Percentiles rank a stretch among this genome's conserved stretches.
phyloP scores from a whole-genome alignment of 2,888 invertebrate genomes.

The Dorcus hopei region DNA sequence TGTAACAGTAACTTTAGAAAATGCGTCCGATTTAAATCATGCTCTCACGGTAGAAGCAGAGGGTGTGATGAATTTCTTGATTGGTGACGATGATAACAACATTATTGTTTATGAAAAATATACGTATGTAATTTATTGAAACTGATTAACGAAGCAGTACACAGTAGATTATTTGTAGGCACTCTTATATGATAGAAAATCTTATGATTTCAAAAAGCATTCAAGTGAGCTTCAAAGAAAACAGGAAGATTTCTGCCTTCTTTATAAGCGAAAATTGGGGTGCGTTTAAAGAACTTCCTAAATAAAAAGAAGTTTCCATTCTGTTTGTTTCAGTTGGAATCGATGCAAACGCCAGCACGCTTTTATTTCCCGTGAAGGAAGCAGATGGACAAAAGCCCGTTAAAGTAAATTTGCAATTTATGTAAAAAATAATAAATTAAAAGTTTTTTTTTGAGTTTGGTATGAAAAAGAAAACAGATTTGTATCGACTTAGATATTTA shows the following conservation, averaged over 20 bases:
- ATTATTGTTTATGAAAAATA: conserved; percentile 56
- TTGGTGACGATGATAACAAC: conserved; percentile 65
- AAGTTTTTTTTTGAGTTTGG: not conserved
- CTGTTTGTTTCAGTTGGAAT: conserved; percentile 1
- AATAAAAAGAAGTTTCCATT: no score
- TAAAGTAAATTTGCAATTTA: not conserved
- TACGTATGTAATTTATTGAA: conserved; percentile 48
- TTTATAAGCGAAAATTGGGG: conserved; percentile 61
- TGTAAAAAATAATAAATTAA: not conserved
- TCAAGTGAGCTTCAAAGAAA: conserved; percentile 44
- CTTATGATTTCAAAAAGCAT: conserved; percentile 50
- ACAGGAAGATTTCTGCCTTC: conserved; percentile 53
- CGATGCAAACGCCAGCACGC: conserved; percentile 5
- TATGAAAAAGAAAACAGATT: no score
- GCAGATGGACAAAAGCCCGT: not conserved
- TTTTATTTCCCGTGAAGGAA: conserved; percentile 1
- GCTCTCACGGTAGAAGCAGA: conserved; percentile 52
- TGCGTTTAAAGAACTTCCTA: conserved; percentile 33
- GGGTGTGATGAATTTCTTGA: conserved; percentile 58
- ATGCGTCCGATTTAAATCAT: conserved; percentile 49
- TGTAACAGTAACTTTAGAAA: conserved; percentile 41
- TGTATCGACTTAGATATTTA: no score
- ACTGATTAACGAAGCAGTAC: not conserved
- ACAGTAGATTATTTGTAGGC: conserved; percentile 33
- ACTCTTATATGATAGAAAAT: conserved; percentile 47